These are phyloP conservation scores for Malurus cyaneus DNA, from an alignment of 2,113 vertebrate species.

Conservation along the genomic window DNA sequence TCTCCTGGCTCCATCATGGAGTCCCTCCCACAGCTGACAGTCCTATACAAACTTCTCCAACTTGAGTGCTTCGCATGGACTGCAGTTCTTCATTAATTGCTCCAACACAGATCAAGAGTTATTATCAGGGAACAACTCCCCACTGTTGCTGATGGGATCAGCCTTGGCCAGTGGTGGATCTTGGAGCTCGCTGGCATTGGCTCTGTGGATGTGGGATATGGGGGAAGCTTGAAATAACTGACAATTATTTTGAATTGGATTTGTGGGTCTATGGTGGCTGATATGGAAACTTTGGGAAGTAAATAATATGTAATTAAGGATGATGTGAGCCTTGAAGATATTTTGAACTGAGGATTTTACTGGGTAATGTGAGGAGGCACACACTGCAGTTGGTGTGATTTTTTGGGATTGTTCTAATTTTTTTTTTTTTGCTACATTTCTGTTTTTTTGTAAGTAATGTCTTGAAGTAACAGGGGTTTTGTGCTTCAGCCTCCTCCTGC, in stretches of 20 bases:
- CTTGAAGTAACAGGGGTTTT: neutral
- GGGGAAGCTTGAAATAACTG: neutral
- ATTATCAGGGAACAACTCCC: neutral
- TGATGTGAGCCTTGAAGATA: neutral
- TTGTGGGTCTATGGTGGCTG: neutral
- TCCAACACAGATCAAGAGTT: rapidly evolving
- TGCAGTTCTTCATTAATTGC: neutral
- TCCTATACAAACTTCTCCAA: neutral
- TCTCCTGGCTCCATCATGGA: neutral
- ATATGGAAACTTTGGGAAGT: neutral
- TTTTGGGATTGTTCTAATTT: neutral
- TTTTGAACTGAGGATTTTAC: neutral
- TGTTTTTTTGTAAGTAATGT: neutral
- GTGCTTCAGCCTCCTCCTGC: neutral
- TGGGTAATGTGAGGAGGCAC: neutral
- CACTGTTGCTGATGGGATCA: rapidly evolving
- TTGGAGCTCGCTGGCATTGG: neutral
- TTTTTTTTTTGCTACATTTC: neutral
- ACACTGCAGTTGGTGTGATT: neutral
- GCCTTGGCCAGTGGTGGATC: neutral
- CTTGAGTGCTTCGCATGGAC: neutral
- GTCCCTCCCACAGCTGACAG: neutral
- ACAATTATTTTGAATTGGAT: neutral
- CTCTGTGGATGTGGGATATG: too few relatives aligned
- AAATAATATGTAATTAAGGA: neutral